Evolutionary conservation across 1,140 invertebrate species (phyloP), one percentile per base, ranked within the genome.

Genomic region (Propsilocerus akamusi): DNA sequence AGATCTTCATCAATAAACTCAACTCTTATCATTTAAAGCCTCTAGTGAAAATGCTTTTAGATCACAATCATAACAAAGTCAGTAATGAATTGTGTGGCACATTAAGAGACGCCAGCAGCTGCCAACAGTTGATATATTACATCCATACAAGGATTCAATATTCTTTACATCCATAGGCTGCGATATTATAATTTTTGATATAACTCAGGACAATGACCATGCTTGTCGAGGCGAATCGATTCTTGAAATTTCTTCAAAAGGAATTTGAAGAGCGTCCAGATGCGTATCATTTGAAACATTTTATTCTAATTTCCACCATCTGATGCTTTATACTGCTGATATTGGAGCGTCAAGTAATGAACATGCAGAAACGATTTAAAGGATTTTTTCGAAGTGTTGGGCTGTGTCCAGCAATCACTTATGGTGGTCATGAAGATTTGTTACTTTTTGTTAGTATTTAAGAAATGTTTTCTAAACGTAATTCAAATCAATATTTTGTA

Each of bases 321-420:
- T 49, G 28, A 8, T 41, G 25, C 26, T 12, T 22, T 26, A 17
- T 20, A 11, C 47, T 41, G 5, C n/a, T 23, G 17, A 5, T 34
- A 6, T n/a, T 50, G 14, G 34, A 50, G n/a, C 17, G 34, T 11
- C 11, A 25, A 50, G 30, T 50, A 10, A 41, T 49, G 47, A 49
- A 49, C 24, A n/a, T 25, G 5, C 47, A 49, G 20, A 49, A 49
- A 12, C 17, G 25, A 49, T 25, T 12, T 22, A 23, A 11, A 20
- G 23, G 22, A 20, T 17, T 5, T 14, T 10, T 50, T 8, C 23
- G 11, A 20, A 41, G 20, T 8, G 8, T 26, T 5, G 30, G 37
- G 7, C 12, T 41, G 11, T 41, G 24, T 46, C 49, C 49, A 26
- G 30, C 23, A 34, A 26, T 50, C n/a, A 41, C 12, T 41, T 50